These are phyloP conservation scores for Antheraea pernyi DNA, from an alignment of 1,140 invertebrate species.

Conservation along the genomic window DNA sequence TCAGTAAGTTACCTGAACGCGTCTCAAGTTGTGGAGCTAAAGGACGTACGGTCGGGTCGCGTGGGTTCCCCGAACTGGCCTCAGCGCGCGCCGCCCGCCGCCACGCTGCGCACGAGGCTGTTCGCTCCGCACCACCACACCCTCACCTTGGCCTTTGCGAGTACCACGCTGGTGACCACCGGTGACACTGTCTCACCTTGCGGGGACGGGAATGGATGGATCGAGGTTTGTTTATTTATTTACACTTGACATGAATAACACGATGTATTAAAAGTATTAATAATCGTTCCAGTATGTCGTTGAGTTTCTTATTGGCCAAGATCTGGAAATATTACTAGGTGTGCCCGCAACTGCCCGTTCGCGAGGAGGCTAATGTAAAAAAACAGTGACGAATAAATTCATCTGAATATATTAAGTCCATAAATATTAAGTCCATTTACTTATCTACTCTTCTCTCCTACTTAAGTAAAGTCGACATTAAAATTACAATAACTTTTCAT, in stretches of 20 bases:
- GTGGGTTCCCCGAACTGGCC: slow-evolving; percentile 59
- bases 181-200: slow-evolving; percentile 39
- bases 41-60: slow-evolving; percentile 32
- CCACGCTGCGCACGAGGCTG: slow-evolving; percentile 38
- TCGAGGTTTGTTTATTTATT: slow-evolving; percentile 70
- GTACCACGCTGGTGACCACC: slow-evolving; percentile 33
- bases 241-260: neutral
- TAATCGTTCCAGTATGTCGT: too few relatives aligned
- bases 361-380: too few relatives aligned
- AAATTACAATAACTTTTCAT: too few relatives aligned
- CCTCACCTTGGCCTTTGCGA: slow-evolving; percentile 38
- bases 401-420: too few relatives aligned
- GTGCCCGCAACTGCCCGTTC: too few relatives aligned
- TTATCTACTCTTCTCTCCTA: too few relatives aligned
- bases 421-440: too few relatives aligned
- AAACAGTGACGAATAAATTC: too few relatives aligned
- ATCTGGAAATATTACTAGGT: too few relatives aligned
- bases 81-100: slow-evolving; percentile 28
- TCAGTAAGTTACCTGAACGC: slow-evolving; percentile 56
- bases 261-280: too few relatives aligned
- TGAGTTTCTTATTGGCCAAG: too few relatives aligned
- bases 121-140: slow-evolving; percentile 52
- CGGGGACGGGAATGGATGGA: slow-evolving; percentile 62
- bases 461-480: too few relatives aligned
- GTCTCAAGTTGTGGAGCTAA: slow-evolving; percentile 45